Percentiles rank a stretch among this genome's conserved stretches.
Conservation (phyloP, 2,113 vertebrate species). For the Pterocles burchelli region DNA sequence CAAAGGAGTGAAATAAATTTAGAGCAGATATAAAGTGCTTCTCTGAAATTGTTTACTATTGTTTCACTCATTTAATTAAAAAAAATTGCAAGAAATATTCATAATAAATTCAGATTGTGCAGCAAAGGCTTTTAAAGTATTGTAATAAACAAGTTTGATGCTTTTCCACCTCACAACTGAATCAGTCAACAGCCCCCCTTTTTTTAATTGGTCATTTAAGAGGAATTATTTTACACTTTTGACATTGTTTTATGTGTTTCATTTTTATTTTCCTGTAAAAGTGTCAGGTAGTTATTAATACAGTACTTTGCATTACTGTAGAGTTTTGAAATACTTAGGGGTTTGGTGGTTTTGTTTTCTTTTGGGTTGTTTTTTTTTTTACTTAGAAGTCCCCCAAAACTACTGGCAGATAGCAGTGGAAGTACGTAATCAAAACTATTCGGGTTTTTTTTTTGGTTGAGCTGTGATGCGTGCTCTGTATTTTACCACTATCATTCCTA, state of each 20-base stretch:
- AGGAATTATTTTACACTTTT: neutral
- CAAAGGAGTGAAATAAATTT: neutral
- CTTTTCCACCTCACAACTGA: neutral
- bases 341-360: no score
- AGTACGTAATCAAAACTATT: neutral
- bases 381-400: neutral
- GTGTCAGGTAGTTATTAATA: neutral
- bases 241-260: accelerated
- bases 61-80: neutral
- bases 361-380: neutral
- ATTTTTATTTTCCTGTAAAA: neutral
- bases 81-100: neutral
- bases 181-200: neutral
- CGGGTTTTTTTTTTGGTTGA: neutral
- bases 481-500: neutral
- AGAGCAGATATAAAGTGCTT: neutral
- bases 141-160: neutral
- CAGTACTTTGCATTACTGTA: neutral
- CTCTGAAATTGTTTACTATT: neutral
- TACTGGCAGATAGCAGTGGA: neutral
- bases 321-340: neutral
- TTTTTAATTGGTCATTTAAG: neutral
- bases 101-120: neutral
- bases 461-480: neutral
- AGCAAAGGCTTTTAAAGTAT: neutral